These are phyloP conservation scores for Sphaeridia pumilis DNA, from an alignment of 2,888 invertebrate species.

Conservation along the genomic window DNA sequence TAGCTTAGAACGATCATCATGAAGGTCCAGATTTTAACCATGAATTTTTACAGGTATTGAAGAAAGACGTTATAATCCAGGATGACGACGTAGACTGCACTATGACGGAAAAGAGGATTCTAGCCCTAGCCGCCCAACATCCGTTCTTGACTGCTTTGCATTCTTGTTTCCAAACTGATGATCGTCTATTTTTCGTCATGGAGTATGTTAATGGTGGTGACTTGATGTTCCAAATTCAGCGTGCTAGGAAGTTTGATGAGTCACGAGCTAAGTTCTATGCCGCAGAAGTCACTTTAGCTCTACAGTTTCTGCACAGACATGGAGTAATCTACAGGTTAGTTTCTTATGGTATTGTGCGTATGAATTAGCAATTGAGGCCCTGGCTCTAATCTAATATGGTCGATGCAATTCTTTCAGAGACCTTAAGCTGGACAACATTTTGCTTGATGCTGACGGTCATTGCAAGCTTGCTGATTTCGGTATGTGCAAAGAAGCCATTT, in stretches of 20 bases:
- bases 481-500: slow-evolving; percentile 95
- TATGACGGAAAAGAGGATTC: slow-evolving; percentile 94
- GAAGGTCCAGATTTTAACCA: too few species aligned
- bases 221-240: slow-evolving; percentile 98
- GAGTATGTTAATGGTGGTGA: slow-evolving; percentile 99
- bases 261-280: slow-evolving; percentile 90
- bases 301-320: slow-evolving; percentile 92
- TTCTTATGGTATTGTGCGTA: neutral
- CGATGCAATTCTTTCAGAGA: slow-evolving; percentile 51
- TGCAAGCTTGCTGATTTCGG: slow-evolving; percentile 92
- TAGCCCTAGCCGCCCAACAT: slow-evolving; percentile 92
- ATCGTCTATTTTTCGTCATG: slow-evolving; percentile 97
- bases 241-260: slow-evolving; percentile 95
- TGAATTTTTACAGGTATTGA: slow-evolving; percentile 52
- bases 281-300: slow-evolving; percentile 92
- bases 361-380: neutral
- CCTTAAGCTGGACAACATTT: slow-evolving; percentile 95
- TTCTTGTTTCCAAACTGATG: slow-evolving; percentile 93
- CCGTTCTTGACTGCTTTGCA: slow-evolving; percentile 95
- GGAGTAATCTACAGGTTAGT: slow-evolving; percentile 79
- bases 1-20: neutral
- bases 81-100: slow-evolving; percentile 99
- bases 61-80: slow-evolving; percentile 96
- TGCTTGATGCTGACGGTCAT: slow-evolving; percentile 90
- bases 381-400: neutral